Conservation (phyloP, 2,797 vertebrate species). For the Aulostomus chinensis region DNA sequence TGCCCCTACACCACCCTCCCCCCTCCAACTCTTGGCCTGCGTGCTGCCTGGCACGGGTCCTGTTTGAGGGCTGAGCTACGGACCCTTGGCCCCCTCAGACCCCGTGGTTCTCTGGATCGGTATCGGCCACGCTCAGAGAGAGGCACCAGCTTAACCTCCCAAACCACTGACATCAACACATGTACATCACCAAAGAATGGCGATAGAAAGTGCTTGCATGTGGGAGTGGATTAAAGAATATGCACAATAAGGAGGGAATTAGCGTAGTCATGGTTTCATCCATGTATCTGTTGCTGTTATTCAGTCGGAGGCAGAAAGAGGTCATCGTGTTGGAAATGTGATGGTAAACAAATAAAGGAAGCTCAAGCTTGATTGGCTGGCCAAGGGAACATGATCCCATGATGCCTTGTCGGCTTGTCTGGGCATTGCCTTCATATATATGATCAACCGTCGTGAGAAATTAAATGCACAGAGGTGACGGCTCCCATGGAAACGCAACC, state of each 20-base stretch:
- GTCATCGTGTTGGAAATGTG: constrained; percentile 38
- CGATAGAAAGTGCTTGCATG: constrained; percentile 32
- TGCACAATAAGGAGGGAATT: constrained; percentile 50
- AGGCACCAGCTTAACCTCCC: constrained; percentile 57
- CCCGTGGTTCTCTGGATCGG: constrained; percentile 52
- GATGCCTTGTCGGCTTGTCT: constrained; percentile 18
- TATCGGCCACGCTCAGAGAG: constrained; percentile 49
- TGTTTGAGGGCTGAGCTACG: constrained; percentile 49
- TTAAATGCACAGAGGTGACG: too few species aligned
- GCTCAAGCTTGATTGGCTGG: constrained; percentile 7
- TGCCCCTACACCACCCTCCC: background rate
- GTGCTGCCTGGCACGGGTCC: constrained; percentile 51
- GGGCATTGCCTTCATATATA: constrained; percentile 12
- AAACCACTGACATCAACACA: constrained; percentile 25
- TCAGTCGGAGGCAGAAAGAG: constrained; percentile 47
- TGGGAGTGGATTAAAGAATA: constrained; percentile 62
- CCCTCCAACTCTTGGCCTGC: constrained; percentile 32
- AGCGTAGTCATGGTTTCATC: constrained; percentile 32
- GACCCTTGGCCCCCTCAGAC: constrained; percentile 48
- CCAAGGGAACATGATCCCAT: constrained; percentile 30
- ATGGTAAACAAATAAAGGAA: constrained; percentile 36
- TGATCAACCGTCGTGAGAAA: constrained; percentile 16
- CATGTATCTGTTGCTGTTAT: constrained; percentile 37
- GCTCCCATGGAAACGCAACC: constrained; percentile 51
- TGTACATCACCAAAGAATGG: background rate